Conservation (phyloP, 2,797 vertebrate species). For the Sebastes reedi region DNA sequence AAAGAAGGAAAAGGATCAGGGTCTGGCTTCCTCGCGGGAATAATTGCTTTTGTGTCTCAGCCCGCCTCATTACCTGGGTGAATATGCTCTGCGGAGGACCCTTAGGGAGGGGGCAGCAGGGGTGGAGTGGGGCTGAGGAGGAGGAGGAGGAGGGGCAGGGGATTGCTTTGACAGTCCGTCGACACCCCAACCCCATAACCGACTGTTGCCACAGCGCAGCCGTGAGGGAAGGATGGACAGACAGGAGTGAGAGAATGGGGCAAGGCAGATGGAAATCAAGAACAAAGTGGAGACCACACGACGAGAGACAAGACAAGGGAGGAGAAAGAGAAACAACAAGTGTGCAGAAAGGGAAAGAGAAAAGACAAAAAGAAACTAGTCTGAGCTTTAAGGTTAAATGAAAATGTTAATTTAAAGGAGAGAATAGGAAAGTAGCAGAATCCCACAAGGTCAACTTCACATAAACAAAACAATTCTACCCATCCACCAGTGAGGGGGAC, state of each 20-base stretch:
- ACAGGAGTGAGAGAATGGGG: constrained; percentile 55
- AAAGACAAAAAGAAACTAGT: constrained; percentile 80
- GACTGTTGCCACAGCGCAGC: constrained; percentile 88
- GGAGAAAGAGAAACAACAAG: constrained; percentile 65
- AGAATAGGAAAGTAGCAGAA: constrained; percentile 73
- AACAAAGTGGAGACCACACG: constrained; percentile 39
- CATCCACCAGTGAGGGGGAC: too few species aligned
- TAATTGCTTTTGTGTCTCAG: constrained; percentile 43
- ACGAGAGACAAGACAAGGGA: constrained; percentile 35
- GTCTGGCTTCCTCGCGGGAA: constrained; percentile 1
- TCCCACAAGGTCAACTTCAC: constrained; percentile 58
- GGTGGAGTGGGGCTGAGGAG: constrained; percentile 91
- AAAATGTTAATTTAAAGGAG: constrained; percentile 64
- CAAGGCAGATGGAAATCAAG: constrained; percentile 37
- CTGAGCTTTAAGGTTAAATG: constrained; percentile 80
- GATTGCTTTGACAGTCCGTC: constrained; percentile 94
- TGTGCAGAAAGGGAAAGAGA: constrained; percentile 67
- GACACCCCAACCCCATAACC: constrained; percentile 98
- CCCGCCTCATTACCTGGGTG: constrained; percentile 94
- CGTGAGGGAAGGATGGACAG: constrained; percentile 67
- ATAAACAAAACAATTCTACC: too few species aligned
- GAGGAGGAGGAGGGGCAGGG: constrained; percentile 88
- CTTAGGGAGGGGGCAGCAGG: constrained; percentile 93
- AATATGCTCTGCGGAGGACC: constrained; percentile 95
- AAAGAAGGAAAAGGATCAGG: neutral